Evolutionary conservation across 1,140 invertebrate genomes (phyloP).

Genomic region (Meloidogyne floridensis): DNA sequence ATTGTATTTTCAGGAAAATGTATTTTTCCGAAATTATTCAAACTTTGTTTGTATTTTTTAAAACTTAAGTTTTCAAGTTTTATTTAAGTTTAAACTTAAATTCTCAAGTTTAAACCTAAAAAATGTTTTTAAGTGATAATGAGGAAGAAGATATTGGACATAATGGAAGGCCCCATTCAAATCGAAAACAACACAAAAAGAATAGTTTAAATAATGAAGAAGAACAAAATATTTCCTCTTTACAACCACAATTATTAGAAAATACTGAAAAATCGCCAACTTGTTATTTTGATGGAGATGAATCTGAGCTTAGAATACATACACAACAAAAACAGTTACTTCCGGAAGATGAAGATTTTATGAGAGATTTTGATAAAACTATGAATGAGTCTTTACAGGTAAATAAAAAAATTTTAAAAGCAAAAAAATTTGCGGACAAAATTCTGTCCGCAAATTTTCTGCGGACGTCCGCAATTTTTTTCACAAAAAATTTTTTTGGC

Average conservation of each 20-base stretch:
- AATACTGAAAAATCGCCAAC: neutral
- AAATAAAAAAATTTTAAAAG: neutral
- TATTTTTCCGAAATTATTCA: too few relatives aligned
- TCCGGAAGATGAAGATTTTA: slow-evolving; percentile 51
- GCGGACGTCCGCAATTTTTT: too few relatives aligned
- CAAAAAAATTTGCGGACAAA: neutral
- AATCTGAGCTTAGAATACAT: slow-evolving; percentile 39
- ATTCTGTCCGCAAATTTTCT: too few relatives aligned
- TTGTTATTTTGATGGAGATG: slow-evolving; percentile 27
- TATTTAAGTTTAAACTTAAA: too few relatives aligned
- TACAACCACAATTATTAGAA: neutral
- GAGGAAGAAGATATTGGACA: slow-evolving; percentile 41
- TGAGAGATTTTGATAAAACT: slow-evolving; percentile 51
- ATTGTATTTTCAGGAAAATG: too few relatives aligned
- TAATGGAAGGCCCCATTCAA: slow-evolving; percentile 20
- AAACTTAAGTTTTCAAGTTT: too few relatives aligned
- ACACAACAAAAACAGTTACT: slow-evolving; percentile 34
- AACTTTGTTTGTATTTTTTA: too few relatives aligned
- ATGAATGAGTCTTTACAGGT: slow-evolving; percentile 49
- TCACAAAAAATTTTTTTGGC: too few relatives aligned
- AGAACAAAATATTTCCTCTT: neutral
- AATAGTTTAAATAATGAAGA: slow-evolving; percentile 20
- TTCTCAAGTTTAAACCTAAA: neutral
- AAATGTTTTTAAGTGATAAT: slow-evolving; percentile 30
- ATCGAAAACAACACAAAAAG: slow-evolving; percentile 12